phyloP scores from a whole-genome alignment of 2,888 invertebrate species.

The Fragum whitleyi region DNA sequence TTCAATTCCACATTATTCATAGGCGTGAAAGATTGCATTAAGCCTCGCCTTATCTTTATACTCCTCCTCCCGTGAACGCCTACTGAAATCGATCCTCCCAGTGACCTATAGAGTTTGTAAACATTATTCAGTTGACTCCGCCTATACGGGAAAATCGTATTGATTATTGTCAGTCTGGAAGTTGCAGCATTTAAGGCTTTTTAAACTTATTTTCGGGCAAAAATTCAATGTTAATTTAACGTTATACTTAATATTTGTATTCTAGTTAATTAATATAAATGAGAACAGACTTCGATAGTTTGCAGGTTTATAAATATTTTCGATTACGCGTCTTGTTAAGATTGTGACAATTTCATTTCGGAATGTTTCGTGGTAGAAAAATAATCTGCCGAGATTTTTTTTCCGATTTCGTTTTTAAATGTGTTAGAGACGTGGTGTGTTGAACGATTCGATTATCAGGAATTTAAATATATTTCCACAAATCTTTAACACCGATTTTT shows the following conservation, averaged over 20 bases:
- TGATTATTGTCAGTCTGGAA: constrained; percentile 35
- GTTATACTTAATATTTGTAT: constrained; percentile 30
- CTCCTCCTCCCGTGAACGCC: constrained; percentile 66
- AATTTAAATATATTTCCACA: neutral
- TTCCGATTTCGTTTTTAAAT: neutral
- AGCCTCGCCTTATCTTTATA: constrained; percentile 61
- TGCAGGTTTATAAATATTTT: constrained; percentile 30
- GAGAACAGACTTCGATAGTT: constrained; percentile 8
- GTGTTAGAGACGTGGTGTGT: neutral
- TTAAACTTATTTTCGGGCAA: constrained; percentile 15
- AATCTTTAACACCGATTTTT: too few species aligned
- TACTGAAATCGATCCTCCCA: constrained; percentile 55
- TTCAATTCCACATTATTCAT: constrained; percentile 40
- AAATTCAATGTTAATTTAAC: constrained; percentile 32
- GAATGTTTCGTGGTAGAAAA: constrained; percentile 7
- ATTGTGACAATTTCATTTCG: constrained; percentile 17
- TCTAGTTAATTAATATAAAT: constrained; percentile 29
- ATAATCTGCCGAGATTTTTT: neutral
- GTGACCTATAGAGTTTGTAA: constrained; percentile 48
- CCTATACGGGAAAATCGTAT: constrained; percentile 18
- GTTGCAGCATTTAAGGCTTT: constrained; percentile 21
- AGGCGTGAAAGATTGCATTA: constrained; percentile 43
- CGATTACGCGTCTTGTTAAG: constrained; percentile 10
- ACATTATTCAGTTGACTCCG: constrained; percentile 21
- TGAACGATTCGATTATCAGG: neutral